Evolutionary conservation across 2,888 invertebrate genomes (phyloP), one percentile per base, ranked within the genome.

Genomic region (Lasioglossum zephyrum): DNA sequence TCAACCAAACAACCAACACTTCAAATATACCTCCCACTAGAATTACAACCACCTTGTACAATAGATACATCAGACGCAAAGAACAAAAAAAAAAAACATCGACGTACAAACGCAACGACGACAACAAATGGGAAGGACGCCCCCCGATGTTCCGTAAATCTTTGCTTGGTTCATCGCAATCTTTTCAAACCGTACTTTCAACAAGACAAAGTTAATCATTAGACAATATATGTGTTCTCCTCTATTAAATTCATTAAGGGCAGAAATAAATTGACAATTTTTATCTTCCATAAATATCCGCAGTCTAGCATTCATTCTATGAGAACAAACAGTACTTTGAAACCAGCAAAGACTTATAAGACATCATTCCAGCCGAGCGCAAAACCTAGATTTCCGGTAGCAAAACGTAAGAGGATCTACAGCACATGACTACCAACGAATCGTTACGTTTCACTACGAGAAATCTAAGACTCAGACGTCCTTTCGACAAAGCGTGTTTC

Each of bases 1-100:
- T 95, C 95, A 95, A 95, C 95, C 95, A 95, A 95, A 95, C 94
- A 94, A 95, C 94, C 95, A 94, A 95, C 94, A 95, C 95, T 95
- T 95, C 95, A 95, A 95, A 95, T 94, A 94, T 94, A 95, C 95
- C 93, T 93, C 94, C 95, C 94, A 92, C 93, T 94, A 93, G 80
- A 74, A 88, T 87, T 88, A 93, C 92, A 92, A 91, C 90, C 91
- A 92, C 91, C 93, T 85, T 87, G 83, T 88, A 88, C 82, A 87
- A 82, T 84, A 89, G 84, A 80, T 84, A 87, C 83, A 74, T 84
- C 77, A 80, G 79, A 84, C 69, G 77, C 47, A 80, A 81, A 74
- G 78, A 82, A 66, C 47, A 80, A 81, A 74, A 81, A 79, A 66
- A 41, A 31, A 44, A 72, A 69, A 73, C 57, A 78, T 75, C 47